Conservation (phyloP, 2,888 invertebrate species). For the Idaea straminata region DNA sequence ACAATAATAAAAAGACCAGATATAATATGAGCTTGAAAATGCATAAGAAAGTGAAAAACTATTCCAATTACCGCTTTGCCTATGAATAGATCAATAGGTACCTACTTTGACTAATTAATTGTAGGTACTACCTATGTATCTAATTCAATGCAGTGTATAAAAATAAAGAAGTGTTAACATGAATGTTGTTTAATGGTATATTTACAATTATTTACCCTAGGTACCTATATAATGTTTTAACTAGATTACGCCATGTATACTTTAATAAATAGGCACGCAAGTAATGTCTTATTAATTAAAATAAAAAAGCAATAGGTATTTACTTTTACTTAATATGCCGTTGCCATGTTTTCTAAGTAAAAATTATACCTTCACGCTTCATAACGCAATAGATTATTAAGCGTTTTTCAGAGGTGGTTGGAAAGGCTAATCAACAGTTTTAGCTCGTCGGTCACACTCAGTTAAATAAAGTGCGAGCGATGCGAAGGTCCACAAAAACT, state of each 20-base stretch:
- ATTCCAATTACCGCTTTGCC: background rate
- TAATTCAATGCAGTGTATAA: background rate
- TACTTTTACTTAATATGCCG: background rate
- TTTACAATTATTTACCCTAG: background rate
- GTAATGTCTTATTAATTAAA: no score
- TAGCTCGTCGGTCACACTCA: background rate
- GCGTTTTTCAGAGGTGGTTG: background rate
- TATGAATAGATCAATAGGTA: background rate
- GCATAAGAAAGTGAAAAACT: constrained; percentile 23
- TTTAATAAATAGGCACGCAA: no score
- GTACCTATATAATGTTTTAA: no score
- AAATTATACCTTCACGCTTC: background rate
- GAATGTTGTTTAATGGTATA: background rate
- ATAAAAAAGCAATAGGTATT: no score
- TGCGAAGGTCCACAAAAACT: constrained; percentile 6
- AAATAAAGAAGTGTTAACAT: background rate
- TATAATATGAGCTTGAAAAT: constrained; percentile 12
- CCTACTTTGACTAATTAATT: background rate
- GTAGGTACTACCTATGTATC: background rate
- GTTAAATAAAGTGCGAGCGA: constrained; percentile 7
- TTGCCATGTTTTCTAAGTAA: background rate
- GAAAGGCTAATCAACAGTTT: background rate
- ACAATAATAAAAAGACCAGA: constrained; percentile 6
- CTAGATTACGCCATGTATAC: no score
- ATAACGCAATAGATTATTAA: background rate